These are phyloP conservation scores for Acanthis flammea DNA, from an alignment of 2,797 vertebrate species.

Conservation along the genomic window DNA sequence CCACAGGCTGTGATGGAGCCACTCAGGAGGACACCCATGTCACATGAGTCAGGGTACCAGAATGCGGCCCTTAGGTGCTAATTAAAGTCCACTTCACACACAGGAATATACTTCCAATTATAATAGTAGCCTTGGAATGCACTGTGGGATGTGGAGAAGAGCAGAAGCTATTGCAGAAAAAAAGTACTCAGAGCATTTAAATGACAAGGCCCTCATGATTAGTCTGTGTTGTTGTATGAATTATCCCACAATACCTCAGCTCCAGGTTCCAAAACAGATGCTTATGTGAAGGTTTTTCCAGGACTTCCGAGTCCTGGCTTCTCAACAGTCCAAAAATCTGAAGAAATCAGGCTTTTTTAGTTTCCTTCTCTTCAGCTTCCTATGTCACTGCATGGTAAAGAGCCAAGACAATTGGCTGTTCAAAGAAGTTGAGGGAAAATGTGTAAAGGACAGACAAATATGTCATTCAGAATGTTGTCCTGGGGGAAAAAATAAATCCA, in stretches of 20 bases:
- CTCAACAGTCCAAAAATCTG: background rate
- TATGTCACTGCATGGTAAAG: background rate
- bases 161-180: constrained; percentile 19
- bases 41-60: background rate
- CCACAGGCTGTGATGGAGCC: background rate
- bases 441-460: background rate
- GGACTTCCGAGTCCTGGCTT: background rate
- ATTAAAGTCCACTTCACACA: constrained; percentile 35
- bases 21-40: background rate
- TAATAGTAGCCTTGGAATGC: background rate
- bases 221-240: background rate
- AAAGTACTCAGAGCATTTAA: background rate
- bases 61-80: background rate
- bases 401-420: background rate
- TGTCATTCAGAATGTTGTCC: background rate
- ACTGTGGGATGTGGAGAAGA: constrained; percentile 1
- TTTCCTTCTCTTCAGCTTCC: background rate
- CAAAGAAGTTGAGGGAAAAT: background rate
- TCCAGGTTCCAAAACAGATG: background rate
- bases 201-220: constrained; percentile 13
- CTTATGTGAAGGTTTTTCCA: background rate
- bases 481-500: background rate
- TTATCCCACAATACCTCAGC: background rate
- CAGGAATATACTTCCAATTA: constrained; percentile 43
- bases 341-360: background rate